phyloP scores from a whole-genome alignment of 2,797 vertebrate genomes.

The Emys orbicularis region DNA sequence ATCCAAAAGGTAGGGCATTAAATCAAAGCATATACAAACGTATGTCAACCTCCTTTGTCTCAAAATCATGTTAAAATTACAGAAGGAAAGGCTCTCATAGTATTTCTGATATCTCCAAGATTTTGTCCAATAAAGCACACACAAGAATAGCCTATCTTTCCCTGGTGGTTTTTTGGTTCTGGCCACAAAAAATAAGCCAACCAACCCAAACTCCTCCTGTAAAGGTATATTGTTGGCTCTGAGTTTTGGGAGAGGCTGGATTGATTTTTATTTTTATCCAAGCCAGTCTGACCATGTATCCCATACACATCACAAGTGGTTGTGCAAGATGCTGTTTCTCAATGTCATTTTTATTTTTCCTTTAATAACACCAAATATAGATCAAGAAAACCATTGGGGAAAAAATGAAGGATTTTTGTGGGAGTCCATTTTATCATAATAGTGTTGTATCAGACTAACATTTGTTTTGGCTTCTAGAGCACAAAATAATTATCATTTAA shows the following conservation, averaged over 20 bases:
- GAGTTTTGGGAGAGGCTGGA: neutral
- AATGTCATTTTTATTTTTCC: neutral
- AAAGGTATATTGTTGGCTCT: neutral
- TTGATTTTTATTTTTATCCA: neutral
- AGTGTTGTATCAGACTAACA: neutral
- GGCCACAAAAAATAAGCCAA: neutral
- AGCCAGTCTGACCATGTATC: neutral
- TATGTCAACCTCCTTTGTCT: neutral
- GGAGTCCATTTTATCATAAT: neutral
- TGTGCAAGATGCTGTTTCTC: neutral
- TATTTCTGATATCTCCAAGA: neutral
- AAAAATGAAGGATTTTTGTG: neutral
- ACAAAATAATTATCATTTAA: neutral
- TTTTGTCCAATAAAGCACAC: neutral
- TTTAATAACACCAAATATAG: neutral
- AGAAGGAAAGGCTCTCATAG: neutral
- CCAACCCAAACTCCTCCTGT: neutral
- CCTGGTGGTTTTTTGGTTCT: neutral
- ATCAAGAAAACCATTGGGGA: neutral
- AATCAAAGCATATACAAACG: neutral
- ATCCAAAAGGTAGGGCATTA: constrained; percentile 23
- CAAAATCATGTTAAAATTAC: neutral
- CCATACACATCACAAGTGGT: neutral
- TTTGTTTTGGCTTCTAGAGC: neutral
- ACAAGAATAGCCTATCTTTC: neutral